A percentile compares a stretch with the other conserved stretches of the same genome.
Conservation (phyloP, 2,797 vertebrate genomes). For the Aselliscus stoliczkanus region DNA sequence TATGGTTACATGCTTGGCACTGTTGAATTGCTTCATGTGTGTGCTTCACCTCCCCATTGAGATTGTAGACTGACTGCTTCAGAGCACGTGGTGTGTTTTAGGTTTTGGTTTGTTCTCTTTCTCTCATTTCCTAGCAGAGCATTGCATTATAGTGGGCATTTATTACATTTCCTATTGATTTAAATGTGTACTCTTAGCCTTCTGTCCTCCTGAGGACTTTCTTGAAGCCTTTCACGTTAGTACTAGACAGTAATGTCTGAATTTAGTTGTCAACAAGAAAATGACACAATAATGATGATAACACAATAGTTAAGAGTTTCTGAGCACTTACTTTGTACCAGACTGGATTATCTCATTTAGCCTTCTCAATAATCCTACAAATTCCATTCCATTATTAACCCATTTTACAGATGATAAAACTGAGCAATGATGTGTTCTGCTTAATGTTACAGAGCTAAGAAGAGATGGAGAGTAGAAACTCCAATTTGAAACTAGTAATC, state of each 20-base stretch:
- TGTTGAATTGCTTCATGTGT: not conserved
- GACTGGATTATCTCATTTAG: not conserved
- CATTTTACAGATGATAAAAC: not conserved
- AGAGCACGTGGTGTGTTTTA: not conserved
- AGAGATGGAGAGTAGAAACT: not conserved
- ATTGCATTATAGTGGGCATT: not conserved
- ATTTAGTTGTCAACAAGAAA: not conserved
- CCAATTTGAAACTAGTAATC: not conserved
- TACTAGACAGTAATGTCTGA: not conserved
- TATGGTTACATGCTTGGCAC: accelerated
- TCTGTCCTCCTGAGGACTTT: not conserved
- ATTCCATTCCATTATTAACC: not conserved
- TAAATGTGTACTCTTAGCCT: not conserved
- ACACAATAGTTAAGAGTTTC: not conserved
- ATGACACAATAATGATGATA: not conserved
- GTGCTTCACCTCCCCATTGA: not conserved
- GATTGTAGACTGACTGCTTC: not conserved
- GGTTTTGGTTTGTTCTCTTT: not conserved
- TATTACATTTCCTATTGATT: not conserved
- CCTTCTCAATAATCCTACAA: not conserved
- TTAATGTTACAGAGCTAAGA: not conserved
- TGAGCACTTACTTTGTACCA: not conserved
- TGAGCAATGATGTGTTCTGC: not conserved
- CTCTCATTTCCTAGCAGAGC: not conserved
- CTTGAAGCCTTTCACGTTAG: not conserved